Conservation (phyloP, 2,113 vertebrate genomes). For the Illadopsis cleaveri region DNA sequence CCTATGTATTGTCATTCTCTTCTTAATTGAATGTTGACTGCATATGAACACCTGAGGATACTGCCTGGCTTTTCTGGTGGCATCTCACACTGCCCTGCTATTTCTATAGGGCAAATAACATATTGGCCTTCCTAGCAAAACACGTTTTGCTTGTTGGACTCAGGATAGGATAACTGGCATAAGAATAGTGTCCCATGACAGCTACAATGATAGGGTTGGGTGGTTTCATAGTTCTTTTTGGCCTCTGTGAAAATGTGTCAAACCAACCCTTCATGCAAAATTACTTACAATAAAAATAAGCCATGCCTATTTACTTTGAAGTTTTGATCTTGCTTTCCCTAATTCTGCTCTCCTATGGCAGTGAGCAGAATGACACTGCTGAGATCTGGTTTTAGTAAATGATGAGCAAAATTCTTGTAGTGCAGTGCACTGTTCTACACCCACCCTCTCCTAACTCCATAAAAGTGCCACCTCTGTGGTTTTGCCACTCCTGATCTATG, state of each 20-base stretch:
- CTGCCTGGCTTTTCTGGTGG: background rate
- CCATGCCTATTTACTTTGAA: background rate
- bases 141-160: background rate
- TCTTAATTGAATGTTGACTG: background rate
- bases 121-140: background rate
- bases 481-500: background rate
- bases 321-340: background rate
- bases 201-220: accelerated
- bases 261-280: background rate
- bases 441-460: background rate
- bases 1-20: background rate
- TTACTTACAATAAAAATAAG: background rate
- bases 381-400: background rate
- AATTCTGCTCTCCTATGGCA: background rate
- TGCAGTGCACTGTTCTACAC: background rate
- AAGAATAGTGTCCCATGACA: background rate
- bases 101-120: background rate
- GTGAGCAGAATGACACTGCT: background rate
- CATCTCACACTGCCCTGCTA: background rate
- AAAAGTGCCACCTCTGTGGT: background rate
- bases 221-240: background rate
- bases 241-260: background rate
- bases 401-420: background rate
- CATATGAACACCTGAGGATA: background rate
- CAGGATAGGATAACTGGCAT: background rate